Base-by-base conservation (phyloP, 2,113 vertebrate species). In the rabbit (Oryctolagus cuniculus) region DNA sequence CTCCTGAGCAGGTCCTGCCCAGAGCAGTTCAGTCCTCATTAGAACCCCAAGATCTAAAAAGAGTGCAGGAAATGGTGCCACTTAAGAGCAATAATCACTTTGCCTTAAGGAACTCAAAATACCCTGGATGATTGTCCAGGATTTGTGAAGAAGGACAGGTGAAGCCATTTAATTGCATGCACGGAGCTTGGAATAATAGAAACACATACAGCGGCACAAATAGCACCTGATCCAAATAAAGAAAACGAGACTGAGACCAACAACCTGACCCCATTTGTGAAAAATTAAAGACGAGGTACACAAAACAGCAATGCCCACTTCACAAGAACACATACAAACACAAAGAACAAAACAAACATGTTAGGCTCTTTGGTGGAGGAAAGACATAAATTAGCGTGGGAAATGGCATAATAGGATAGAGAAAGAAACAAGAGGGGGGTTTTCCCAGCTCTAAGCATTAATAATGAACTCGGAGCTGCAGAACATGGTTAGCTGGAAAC, bases 51-150 rank as follows among this genome's bases (percentile, higher is more conserved):
- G 34, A 74, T 55, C 70, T 93, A 75, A 81, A 93, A 31, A 94
- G 58, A 83, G 63, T 83, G 44, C 7, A 82, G 70, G 34, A 92
- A 82, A 58, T 61, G 13, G 22, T 86, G 82, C 72, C 80, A 16
- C 34, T 83, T 38, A 61, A 16, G 17, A 85, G 21, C 12, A 79
- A 25, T 49, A 88, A 95, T 82, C 25, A 63, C 13, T 85, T 36
- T 95, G n/a, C 51, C 49, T 82, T 82, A 75, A 92, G 91, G 93
- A 95, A 90, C 3, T 53, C n/a, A 70, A 34, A n/a, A 10, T 10
- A 38, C 8, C 44, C 58, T 61, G 27, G 15, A 58, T 70, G 70
- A 88, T 66, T 80, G 2, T 55, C 31, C 15, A 73, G 90, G 25
- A 80, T 80, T 34, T 38, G 31, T 31, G 34, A 72, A 70, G 31